phyloP scores from a whole-genome alignment of 2,113 vertebrate genomes.

The Ictidomys tridecemlineatus region DNA sequence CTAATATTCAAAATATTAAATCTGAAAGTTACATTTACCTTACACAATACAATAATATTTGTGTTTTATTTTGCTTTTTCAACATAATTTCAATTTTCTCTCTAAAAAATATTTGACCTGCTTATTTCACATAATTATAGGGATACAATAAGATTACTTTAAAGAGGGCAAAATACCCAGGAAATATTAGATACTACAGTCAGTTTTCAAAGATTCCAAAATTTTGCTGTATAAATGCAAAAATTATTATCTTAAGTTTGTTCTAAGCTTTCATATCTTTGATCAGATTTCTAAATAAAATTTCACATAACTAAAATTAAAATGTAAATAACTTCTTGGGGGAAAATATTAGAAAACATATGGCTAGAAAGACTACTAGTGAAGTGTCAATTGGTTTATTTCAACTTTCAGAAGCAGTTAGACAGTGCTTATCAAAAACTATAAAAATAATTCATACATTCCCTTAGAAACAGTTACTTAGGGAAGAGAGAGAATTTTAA shows the following conservation, averaged over 20 bases:
- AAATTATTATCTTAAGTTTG: not conserved
- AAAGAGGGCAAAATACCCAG: not conserved
- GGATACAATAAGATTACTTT: not conserved
- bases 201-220: constrained; percentile 24
- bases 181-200: not conserved
- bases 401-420: not conserved
- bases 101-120: not conserved
- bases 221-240: not conserved
- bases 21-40: not conserved
- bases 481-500: not conserved
- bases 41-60: not conserved
- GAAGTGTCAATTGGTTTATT: not conserved
- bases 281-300: not conserved
- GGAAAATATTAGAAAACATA: not conserved
- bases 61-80: not conserved
- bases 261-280: constrained; percentile 26
- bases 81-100: not conserved
- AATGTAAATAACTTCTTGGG: not conserved
- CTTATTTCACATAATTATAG: not conserved
- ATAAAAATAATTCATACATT: not conserved
- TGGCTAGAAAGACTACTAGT: not conserved
- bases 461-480: not conserved
- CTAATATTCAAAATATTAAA: not conserved
- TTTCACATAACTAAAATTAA: not conserved
- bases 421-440: not conserved